These are phyloP conservation scores for Sicus ferrugineus DNA, from an alignment of 2,888 invertebrate genomes.

Conservation along the genomic window DNA sequence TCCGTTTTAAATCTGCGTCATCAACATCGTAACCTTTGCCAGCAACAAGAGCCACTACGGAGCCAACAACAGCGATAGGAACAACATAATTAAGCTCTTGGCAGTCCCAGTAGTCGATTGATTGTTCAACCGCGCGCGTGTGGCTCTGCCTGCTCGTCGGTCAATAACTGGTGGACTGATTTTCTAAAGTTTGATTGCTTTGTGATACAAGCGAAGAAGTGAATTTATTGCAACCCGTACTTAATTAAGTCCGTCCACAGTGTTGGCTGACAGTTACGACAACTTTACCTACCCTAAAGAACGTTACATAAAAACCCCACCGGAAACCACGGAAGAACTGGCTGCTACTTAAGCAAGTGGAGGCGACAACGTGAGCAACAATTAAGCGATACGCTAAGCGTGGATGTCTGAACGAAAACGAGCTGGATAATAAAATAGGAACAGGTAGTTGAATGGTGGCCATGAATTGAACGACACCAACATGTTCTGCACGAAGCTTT, in stretches of 20 bases:
- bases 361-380: too few species aligned
- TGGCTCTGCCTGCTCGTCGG: not conserved
- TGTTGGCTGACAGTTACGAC: not conserved
- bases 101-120: not conserved
- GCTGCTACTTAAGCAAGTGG: too few species aligned
- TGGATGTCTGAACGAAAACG: too few species aligned
- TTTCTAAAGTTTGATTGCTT: not conserved
- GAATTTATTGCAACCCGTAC: not conserved
- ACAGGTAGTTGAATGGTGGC: too few species aligned
- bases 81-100: not conserved
- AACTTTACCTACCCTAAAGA: too few species aligned
- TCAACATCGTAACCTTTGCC: too few species aligned
- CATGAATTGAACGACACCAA: too few species aligned
- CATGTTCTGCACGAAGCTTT: too few species aligned
- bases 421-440: too few species aligned
- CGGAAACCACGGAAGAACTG: conserved; percentile 1
- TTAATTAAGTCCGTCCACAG: not conserved
- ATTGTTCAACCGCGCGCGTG: not conserved
- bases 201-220: not conserved
- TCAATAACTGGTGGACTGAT: not conserved
- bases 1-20: not conserved
- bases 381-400: too few species aligned
- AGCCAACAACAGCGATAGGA: not conserved
- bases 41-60: too few species aligned
- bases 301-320: not conserved